Base-by-base conservation (phyloP, 2,888 invertebrate species). In the Lagria hirta region DNA sequence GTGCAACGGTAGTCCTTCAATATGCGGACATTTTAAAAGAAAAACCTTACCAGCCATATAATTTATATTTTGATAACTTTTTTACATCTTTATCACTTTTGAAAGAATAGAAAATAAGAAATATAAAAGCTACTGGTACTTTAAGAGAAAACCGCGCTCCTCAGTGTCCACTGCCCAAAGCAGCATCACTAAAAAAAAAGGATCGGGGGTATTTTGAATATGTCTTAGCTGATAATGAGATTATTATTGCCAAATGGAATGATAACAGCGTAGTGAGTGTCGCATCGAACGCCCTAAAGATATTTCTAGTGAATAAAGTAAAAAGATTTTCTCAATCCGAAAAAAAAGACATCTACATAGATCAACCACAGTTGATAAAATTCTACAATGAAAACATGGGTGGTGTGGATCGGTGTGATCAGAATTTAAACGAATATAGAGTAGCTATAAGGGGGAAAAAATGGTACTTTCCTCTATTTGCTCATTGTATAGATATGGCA, bases 401-500 rank as follows among this genome's bases (percentile, higher is more conserved):
- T n/a, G 56, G 57, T 8, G 56, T 55, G 7, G 55, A 61, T 35
- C 28, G 54, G 4, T 30, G 43, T 14, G 60, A 62, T 37, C 54
- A 62, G 37, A 62, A 59, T 26, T 51, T 63, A 3, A 43, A 48
- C 30, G 22, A 56, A n/a, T 61, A 61, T 35, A 29, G 59, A 23
- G 30, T 48, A 17, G 24, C 46, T 1, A 54, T 57, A 4, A 45
- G 57, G 12, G 58, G 60, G 8, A 61, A 60, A 43, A 63, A 61
- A 32, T 60, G 58, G 55, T 61, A 63, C 29, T 57, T 62, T 43
- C 51, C 60, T 4, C 33, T 61, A n/a, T 34, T 61, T n/a, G 8
- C 38, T 6, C 57, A 62, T 23, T 51, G 47, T 17, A 27, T 62
- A 14, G 60, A 60, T 48, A 48, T 54, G 47, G 51, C 56, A 4